Conservation (phyloP, 2,888 invertebrate genomes). For the Leistus spinibarbis region DNA sequence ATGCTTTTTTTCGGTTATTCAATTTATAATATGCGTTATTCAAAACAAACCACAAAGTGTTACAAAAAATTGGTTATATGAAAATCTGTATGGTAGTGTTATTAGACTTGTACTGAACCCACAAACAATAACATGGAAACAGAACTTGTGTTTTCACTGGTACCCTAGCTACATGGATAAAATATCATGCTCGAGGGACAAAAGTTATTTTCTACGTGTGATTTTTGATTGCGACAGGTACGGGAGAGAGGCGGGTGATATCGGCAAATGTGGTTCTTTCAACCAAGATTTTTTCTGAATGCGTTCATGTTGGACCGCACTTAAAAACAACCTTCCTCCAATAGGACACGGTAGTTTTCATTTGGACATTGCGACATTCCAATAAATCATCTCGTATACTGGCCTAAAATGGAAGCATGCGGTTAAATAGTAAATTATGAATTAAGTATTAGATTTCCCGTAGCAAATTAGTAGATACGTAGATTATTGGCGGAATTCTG, state of each 20-base stretch:
- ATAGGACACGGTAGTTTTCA: background rate
- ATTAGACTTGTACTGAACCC: background rate
- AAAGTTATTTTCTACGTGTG: background rate
- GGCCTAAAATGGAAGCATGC: background rate
- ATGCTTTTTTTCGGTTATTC: background rate
- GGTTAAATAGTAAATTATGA: too few relatives aligned
- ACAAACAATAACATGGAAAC: background rate
- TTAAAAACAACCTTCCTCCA: background rate
- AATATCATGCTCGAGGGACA: background rate
- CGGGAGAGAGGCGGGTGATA: background rate
- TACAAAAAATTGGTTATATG: background rate
- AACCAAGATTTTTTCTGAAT: background rate
- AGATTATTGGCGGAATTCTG: too few relatives aligned
- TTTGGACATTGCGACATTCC: background rate
- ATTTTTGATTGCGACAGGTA: background rate
- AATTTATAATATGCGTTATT: background rate
- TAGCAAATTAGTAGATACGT: too few relatives aligned
- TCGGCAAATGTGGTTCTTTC: background rate
- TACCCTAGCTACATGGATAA: background rate
- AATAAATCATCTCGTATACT: background rate
- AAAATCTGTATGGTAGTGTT: background rate
- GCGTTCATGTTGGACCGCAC: background rate
- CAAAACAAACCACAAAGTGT: background rate
- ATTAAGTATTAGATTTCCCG: background rate
- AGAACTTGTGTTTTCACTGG: background rate